These are phyloP conservation scores for Leptodactylus fallax DNA, from an alignment of 2,797 vertebrate species.

Conservation along the genomic window DNA sequence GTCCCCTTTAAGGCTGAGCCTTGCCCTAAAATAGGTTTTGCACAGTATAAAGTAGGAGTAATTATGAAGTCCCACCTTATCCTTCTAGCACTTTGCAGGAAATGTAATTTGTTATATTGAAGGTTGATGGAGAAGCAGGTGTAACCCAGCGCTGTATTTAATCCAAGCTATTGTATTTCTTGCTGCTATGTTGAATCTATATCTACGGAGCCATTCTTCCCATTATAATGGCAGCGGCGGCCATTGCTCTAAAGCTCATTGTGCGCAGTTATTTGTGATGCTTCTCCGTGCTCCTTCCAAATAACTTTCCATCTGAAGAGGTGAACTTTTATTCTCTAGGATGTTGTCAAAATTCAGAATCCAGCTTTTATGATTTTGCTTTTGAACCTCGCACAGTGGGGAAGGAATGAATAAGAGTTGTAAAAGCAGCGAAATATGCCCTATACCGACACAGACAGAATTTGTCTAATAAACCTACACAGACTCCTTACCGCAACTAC, in stretches of 20 bases:
- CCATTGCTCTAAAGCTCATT: neutral
- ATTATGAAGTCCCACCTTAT: neutral
- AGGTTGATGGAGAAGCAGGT: neutral
- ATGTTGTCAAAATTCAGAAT: slow-evolving; percentile 58
- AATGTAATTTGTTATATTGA: neutral
- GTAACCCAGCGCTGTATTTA: neutral
- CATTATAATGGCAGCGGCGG: neutral
- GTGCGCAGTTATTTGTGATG: slow-evolving; percentile 19
- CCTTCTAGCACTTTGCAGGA: neutral
- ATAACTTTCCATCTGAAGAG: slow-evolving; percentile 58
- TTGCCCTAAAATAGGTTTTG: neutral
- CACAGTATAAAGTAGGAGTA: neutral
- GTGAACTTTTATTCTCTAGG: slow-evolving; percentile 36
- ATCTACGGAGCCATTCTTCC: neutral
- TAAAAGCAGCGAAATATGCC: slow-evolving; percentile 45
- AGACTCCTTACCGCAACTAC: slow-evolving; percentile 24
- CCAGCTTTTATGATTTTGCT: slow-evolving; percentile 55
- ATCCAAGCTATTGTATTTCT: neutral
- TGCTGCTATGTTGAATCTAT: slow-evolving; percentile 3
- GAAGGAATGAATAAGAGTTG: slow-evolving; percentile 51
- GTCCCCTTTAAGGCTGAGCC: neutral
- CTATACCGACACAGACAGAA: slow-evolving; percentile 35
- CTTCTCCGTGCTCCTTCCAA: slow-evolving; percentile 26
- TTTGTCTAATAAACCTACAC: slow-evolving; percentile 56
- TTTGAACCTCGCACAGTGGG: slow-evolving; percentile 55